Evolutionary conservation across 2,888 invertebrate species (phyloP), one percentile per base, ranked within the genome.

Genomic region (Machimus rusticus): DNA sequence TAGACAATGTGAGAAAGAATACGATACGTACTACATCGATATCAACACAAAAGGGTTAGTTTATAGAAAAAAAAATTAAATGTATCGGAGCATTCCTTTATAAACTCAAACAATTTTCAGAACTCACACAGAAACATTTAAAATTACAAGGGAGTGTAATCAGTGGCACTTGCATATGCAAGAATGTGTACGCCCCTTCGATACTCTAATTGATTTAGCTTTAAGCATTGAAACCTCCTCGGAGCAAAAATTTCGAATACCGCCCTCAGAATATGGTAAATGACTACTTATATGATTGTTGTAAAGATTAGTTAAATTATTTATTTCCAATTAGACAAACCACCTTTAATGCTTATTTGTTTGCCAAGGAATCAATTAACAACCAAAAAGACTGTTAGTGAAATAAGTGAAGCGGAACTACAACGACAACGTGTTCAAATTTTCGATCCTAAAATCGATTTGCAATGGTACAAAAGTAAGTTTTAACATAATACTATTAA

Each of bases 261-360:
- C 97, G 31, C 96, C 97, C 12, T 97, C 97, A 0, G 97, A 97
- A 94, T 97, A 97, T 93, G 98, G 97, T 97, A 93, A 92, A 91
- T 87, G 86, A 19, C 19, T 34, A 19, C 19, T 87, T 88, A 46
- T 5, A 78, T 79, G 46, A 51, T 82, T 78, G 23, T 16, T 6
- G 5, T 2, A 84, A 39, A n/a, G 31, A 4, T 34, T 31, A 23
- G 82, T 39, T 82, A 74, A 55, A 87, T 88, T 86, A 51, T 87
- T 88, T 89, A 88, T 5, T 87, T 78, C 1, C 4, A 23, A 46
- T 5, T 79, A 91, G 91, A 92, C 88, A 92, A 92, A 90, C 91
- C 92, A 28, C 91, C 91, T 37, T 87, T 91, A 31, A 88, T 93
- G 87, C 88, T 93, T 86, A 91, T 93, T 88, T 92, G 92, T 89